These are phyloP conservation scores for Prunella himalayana DNA, from an alignment of 2,113 vertebrate genomes.

Conservation along the genomic window DNA sequence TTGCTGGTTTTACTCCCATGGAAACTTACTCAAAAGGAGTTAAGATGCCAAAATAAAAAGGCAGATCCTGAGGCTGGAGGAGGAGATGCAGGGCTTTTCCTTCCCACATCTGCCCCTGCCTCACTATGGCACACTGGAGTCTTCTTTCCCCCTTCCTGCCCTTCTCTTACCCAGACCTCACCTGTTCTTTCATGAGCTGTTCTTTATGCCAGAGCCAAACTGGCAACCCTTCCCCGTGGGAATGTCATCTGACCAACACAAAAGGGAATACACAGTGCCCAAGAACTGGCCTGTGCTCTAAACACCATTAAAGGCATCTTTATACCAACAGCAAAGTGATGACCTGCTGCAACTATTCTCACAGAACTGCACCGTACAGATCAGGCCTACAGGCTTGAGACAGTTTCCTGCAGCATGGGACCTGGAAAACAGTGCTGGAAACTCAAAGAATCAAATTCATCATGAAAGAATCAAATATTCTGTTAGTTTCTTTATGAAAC, in stretches of 20 bases:
- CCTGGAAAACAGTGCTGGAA: neutral
- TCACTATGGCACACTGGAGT: fast-evolving
- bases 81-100: neutral
- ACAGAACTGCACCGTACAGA: neutral
- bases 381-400: neutral
- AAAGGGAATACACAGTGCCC: fast-evolving
- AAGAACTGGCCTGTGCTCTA: neutral
- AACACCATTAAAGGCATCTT: neutral
- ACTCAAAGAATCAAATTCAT: neutral
- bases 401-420: neutral
- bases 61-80: neutral
- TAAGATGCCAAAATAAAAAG: neutral
- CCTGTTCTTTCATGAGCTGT: neutral
- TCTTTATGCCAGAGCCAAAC: neutral
- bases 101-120: neutral
- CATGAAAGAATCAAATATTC: neutral
- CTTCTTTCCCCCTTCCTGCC: neutral
- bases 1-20: neutral
- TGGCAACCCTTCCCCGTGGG: fast-evolving
- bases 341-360: neutral
- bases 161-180: neutral
- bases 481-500: neutral
- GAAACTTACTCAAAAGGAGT: neutral
- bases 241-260: too few species aligned
- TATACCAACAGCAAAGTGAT: neutral